Conservation (phyloP, 2,888 invertebrate species). For the Chironomus tentans region DNA sequence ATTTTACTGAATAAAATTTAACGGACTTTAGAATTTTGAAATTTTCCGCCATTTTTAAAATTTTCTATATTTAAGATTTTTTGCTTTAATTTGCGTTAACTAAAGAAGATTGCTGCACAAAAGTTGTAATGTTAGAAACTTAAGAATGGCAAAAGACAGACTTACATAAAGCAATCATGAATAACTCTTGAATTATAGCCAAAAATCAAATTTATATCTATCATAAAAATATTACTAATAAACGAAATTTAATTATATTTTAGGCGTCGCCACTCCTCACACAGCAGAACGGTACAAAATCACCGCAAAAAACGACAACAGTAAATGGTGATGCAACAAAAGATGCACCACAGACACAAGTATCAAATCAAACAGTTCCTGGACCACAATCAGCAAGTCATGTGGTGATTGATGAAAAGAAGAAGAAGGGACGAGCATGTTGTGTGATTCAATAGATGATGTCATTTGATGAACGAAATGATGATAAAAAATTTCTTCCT, state of each 20-base stretch:
- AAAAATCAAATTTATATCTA: too few species aligned
- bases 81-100: too few species aligned
- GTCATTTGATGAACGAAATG: neutral
- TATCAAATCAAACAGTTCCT: constrained; percentile 52
- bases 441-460: constrained; percentile 76
- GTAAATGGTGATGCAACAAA: constrained; percentile 37
- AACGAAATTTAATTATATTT: constrained; percentile 11
- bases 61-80: too few species aligned
- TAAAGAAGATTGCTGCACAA: too few species aligned
- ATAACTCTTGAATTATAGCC: too few species aligned
- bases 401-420: constrained; percentile 72
- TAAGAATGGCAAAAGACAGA: too few species aligned
- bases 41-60: constrained; percentile 10
- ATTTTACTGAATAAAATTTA: neutral
- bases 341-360: constrained; percentile 41
- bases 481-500: neutral
- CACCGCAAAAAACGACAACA: constrained; percentile 39
- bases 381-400: constrained; percentile 79
- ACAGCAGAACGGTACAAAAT: constrained; percentile 41
- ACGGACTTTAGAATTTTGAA: neutral
- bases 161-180: too few species aligned
- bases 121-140: too few species aligned
- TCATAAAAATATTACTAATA: neutral
- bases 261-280: constrained; percentile 40
- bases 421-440: constrained; percentile 92